These are phyloP conservation scores for Pseudanteris insignis DNA, from an alignment of 2,888 invertebrate genomes.

Conservation along the genomic window DNA sequence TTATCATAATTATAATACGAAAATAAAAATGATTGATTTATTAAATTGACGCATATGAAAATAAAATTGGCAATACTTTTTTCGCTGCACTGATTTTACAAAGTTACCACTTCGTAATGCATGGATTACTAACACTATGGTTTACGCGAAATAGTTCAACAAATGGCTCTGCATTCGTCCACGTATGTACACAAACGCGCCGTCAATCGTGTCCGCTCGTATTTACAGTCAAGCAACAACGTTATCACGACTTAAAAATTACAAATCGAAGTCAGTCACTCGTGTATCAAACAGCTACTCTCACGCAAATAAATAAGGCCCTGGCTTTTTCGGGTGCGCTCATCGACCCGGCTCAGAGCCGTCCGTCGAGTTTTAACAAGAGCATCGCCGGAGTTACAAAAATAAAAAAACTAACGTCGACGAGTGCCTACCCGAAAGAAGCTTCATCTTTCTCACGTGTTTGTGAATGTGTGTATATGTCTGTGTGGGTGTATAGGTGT, in stretches of 20 bases:
- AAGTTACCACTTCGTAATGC: too few relatives aligned
- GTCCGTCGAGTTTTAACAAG: too few relatives aligned
- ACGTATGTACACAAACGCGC: neutral
- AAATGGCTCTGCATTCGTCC: too few relatives aligned
- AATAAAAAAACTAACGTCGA: too few relatives aligned
- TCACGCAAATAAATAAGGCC: conserved; percentile 36
- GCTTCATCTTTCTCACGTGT: too few relatives aligned
- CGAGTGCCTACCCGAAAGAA: neutral
- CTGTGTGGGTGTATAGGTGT: too few relatives aligned
- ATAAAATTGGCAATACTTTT: neutral
- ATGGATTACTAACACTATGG: conserved; percentile 53
- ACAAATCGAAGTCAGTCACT: conserved; percentile 14
- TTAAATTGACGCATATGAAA: too few relatives aligned
- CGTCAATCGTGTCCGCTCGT: conserved; percentile 1
- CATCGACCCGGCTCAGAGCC: conserved; percentile 5
- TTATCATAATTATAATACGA: too few relatives aligned
- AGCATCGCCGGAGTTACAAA: too few relatives aligned
- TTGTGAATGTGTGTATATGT: conserved; percentile 4
- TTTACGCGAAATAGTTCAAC: conserved; percentile 29
- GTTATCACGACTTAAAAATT: conserved; percentile 16
- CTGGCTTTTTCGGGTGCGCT: conserved; percentile 3
- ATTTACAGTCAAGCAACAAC: conserved; percentile 26
- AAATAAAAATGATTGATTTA: too few relatives aligned
- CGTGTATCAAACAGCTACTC: conserved; percentile 34
- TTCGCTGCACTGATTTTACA: conserved; percentile 35